Conservation (phyloP, 2,797 vertebrate genomes). For the Uromys caudimaculatus region DNA sequence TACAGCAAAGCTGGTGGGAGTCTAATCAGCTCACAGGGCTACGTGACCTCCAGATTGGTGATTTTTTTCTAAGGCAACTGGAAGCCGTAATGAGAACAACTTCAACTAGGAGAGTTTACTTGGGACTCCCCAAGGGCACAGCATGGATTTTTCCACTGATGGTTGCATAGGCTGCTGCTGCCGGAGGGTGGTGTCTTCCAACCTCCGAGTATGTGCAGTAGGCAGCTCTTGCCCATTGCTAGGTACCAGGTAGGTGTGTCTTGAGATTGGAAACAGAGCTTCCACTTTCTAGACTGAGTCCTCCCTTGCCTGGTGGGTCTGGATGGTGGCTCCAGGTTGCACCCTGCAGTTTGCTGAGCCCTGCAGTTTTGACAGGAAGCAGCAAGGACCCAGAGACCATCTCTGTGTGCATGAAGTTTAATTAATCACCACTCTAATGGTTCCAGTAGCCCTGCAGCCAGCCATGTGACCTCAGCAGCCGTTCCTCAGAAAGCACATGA, state of each 20-base stretch:
- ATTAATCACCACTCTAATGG: conserved; percentile 61
- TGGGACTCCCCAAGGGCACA: neutral
- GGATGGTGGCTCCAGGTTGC: neutral
- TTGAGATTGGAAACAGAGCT: neutral
- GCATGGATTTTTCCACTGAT: neutral
- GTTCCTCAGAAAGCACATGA: neutral
- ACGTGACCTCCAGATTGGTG: neutral
- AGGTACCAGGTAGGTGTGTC: neutral
- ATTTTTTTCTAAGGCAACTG: neutral
- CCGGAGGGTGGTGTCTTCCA: neutral
- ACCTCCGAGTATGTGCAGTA: neutral
- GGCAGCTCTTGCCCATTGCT: neutral
- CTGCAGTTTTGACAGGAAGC: conserved; percentile 54
- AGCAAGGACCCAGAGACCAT: conserved; percentile 28
- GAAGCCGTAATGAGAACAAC: neutral
- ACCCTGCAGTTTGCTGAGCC: conserved; percentile 58
- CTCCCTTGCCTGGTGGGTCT: neutral
- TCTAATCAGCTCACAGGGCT: no score
- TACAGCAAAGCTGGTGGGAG: neutral
- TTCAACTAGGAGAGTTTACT: neutral
- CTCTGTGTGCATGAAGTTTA: conserved; percentile 8
- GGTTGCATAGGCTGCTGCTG: neutral
- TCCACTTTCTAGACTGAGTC: fast-evolving
- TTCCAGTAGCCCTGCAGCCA: neutral
- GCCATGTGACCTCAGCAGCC: neutral